A percentile compares a stretch with the other conserved stretches of the same genome.
These are phyloP conservation scores for Alouatta palliata DNA, from an alignment of 2,113 vertebrate genomes.

Conservation along the genomic window DNA sequence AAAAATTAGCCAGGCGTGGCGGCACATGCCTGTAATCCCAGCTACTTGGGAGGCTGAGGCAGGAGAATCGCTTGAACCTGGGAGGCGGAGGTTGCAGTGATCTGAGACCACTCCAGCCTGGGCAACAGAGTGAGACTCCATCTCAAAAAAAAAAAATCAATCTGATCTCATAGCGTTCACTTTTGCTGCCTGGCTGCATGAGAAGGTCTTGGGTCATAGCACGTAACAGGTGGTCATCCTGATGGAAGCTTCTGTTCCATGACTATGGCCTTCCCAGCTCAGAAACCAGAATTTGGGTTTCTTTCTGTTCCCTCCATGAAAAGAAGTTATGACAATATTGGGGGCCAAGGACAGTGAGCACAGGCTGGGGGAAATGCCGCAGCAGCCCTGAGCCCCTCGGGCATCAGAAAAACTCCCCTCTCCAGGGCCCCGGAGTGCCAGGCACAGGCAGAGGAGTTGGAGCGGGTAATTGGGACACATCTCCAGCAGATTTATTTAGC, in stretches of 20 bases:
- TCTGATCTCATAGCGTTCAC: background rate
- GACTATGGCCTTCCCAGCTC: background rate
- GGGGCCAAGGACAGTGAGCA: background rate
- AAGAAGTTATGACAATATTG: background rate
- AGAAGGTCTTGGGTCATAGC: background rate
- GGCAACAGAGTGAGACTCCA: no score
- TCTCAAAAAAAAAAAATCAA: no score
- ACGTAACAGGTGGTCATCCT: background rate
- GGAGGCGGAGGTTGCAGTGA: no score
- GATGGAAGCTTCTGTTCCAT: background rate
- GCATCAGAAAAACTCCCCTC: no score
- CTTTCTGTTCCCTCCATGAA: rapidly evolving
- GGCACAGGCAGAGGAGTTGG: background rate
- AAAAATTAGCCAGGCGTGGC: no score
- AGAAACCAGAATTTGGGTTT: no score
- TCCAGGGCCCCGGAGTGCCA: background rate
- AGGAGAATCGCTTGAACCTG: no score
- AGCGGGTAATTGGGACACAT: constrained; percentile 52
- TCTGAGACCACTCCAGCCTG: no score
- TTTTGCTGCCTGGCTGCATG: background rate
- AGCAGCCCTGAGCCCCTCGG: background rate
- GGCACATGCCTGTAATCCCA: no score
- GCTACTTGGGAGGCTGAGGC: no score
- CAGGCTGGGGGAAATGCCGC: background rate
- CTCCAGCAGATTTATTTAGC: constrained; percentile 57